A percentile compares a stretch with the other conserved stretches of the same genome.
These are phyloP conservation scores for Brachionus angularis DNA, from an alignment of 1,140 invertebrate genomes.

Conservation along the genomic window DNA sequence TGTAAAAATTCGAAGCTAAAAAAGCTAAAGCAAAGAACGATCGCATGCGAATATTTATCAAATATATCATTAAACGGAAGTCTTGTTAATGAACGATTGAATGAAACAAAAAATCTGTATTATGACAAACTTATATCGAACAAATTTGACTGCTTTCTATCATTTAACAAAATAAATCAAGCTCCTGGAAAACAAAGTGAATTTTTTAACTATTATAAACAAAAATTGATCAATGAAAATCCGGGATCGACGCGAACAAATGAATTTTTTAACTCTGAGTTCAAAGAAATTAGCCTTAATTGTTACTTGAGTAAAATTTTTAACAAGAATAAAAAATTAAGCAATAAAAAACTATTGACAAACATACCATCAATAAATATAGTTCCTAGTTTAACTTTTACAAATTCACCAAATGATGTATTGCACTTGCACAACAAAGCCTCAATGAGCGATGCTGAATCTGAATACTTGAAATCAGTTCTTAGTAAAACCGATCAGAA, in stretches of 20 bases:
- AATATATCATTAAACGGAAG: no score
- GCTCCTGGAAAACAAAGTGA: not conserved
- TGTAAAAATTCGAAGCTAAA: no score
- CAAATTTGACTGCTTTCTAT: constrained; percentile 9
- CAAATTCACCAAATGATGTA: not conserved
- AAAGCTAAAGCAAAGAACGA: no score
- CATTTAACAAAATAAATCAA: constrained; percentile 8
- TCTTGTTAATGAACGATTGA: no score
- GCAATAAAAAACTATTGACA: not conserved
- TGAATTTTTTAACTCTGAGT: constrained; percentile 16
- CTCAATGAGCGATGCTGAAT: not conserved
- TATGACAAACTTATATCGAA: no score
- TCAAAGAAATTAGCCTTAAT: not conserved
- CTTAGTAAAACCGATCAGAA: no score
- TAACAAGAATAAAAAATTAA: not conserved
- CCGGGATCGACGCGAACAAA: not conserved
- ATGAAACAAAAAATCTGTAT: no score
- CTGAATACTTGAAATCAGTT: not conserved
- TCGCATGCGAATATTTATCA: no score
- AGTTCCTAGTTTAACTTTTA: not conserved
- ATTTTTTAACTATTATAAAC: constrained; percentile 25
- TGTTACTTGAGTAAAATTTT: not conserved
- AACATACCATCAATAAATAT: not conserved
- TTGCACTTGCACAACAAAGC: constrained; percentile 29
- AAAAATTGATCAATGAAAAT: constrained; percentile 10